Evolutionary conservation across 2,888 invertebrate species (phyloP), one percentile per base, ranked within the genome.

Genomic region (Thecocarcelia acutangulata): DNA sequence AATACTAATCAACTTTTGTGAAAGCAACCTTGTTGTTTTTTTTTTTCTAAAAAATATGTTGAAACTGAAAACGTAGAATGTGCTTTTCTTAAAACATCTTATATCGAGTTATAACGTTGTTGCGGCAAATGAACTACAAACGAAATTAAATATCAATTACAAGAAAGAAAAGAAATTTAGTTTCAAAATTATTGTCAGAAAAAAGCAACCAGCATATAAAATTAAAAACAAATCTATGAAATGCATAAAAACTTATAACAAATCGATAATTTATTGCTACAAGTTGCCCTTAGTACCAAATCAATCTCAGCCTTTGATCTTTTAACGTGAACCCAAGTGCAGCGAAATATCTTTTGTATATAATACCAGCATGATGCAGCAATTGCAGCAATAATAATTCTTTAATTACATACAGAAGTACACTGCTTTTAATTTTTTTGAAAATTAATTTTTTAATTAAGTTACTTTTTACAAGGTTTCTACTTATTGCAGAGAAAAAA

Each of bases 301-400:
- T 58, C 33, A 75, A 59, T 28, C 19, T 48, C 64, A 74, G 64
- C 74, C 59, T 52, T 52, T 52, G 68, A 68, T 76, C 68, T 75
- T 59, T 44, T 37, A 44, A 61, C 52, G 37, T 21, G 19, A 50
- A 42, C 17, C 21, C n/a, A 58, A 21, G n/a, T 15, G 12, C 6
- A 46, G 21, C 52, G 24, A 50, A 44, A n/a, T 52, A 42, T 17
- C 50, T 1, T 12, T 13, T 54, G 24, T 50, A 19, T 52, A 19
- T 44, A 73, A 24, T 24, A 54, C 76, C 75, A 42, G 66, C 75
- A 76, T 61, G 21, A 54, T 3, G 24, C n/a, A 40, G 2, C 19
- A 58, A n/a, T n/a, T 8, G 17, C 19, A 46, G 13, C 8, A 46
- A 56, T 56, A 8, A 24, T 37, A 9, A 12, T 56, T 19, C 2